These are phyloP conservation scores for Pemphigus obesinymphae DNA, from an alignment of 1,140 invertebrate genomes.

Conservation along the genomic window DNA sequence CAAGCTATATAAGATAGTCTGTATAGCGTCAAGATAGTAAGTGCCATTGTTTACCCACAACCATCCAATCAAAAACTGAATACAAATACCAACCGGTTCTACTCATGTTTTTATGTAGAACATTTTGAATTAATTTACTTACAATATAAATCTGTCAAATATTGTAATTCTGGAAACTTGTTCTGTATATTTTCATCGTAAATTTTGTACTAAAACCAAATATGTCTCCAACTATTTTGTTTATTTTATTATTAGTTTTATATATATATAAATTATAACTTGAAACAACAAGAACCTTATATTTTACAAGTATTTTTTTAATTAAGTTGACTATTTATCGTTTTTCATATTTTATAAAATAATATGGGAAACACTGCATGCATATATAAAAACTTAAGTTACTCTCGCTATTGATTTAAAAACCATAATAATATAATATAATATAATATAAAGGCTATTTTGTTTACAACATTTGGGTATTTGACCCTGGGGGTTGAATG, in stretches of 20 bases:
- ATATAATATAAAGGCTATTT: not conserved
- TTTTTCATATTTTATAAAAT: not conserved
- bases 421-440: too few relatives aligned
- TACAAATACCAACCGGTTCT: constrained; percentile 3
- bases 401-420: not conserved
- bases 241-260: not conserved
- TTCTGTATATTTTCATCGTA: too few relatives aligned
- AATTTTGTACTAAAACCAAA: not conserved
- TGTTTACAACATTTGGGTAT: not conserved
- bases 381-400: not conserved
- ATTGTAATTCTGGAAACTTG: not conserved
- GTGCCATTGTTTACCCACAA: not conserved
- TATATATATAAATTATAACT: not conserved
- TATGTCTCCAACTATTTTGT: not conserved
- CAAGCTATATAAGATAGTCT: too few relatives aligned
- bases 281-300: not conserved
- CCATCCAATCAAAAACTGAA: not conserved
- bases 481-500: not conserved
- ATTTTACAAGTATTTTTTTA: not conserved
- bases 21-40: too few relatives aligned
- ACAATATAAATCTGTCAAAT: not conserved
- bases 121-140: constrained; percentile 1
- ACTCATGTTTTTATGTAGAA: not conserved
- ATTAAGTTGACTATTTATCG: not conserved
- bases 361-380: not conserved